Conservation (phyloP, 23 tunicate species). For the Styela clava region DNA sequence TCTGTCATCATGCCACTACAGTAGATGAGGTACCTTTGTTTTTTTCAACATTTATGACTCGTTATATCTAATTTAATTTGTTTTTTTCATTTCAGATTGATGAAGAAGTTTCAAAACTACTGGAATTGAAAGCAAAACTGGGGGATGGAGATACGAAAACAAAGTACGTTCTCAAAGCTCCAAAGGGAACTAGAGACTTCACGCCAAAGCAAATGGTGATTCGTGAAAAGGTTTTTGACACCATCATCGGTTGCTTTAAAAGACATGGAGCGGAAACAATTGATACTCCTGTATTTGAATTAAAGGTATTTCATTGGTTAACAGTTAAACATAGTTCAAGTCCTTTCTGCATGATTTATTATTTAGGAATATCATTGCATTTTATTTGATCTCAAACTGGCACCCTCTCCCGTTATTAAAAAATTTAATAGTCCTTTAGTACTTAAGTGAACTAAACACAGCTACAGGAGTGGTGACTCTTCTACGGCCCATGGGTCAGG, state of each 20-base stretch:
- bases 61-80: background rate
- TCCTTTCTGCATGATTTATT: background rate
- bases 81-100: conserved; percentile 71
- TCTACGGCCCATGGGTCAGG: too few species aligned
- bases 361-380: background rate
- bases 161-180: conserved; percentile 76
- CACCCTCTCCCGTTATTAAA: too few species aligned
- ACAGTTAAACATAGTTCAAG: background rate
- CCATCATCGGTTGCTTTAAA: conserved; percentile 68
- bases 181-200: conserved; percentile 94
- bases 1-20: too few species aligned
- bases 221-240: conserved; percentile 65
- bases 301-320: conserved; percentile 51
- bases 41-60: background rate
- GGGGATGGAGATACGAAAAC: conserved; percentile 38
- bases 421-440: too few species aligned
- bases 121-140: conserved; percentile 66
- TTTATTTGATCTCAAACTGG: too few species aligned
- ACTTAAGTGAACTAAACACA: too few species aligned
- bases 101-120: conserved; percentile 78
- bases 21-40: background rate
- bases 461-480: too few species aligned
- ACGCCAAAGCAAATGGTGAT: conserved; percentile 89
- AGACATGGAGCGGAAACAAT: conserved; percentile 97
- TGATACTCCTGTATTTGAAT: conserved; percentile 97